These are phyloP conservation scores for Trochalopteron elliotii DNA, from an alignment of 2,113 vertebrate genomes.

Conservation along the genomic window DNA sequence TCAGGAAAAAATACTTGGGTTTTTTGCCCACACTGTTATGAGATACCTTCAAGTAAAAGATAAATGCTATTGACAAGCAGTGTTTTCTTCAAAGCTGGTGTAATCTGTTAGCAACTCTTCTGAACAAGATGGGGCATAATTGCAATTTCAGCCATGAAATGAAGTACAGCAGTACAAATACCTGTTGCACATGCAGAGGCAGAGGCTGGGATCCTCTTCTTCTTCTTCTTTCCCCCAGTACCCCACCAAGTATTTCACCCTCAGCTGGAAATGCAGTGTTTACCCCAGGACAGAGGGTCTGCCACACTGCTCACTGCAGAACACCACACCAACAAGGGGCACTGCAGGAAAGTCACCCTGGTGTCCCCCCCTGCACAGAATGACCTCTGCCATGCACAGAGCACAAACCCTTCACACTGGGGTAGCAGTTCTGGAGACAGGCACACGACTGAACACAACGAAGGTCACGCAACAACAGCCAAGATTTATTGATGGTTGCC, in stretches of 20 bases:
- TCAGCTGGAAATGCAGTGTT: neutral
- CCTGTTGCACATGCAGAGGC: neutral
- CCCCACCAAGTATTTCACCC: neutral
- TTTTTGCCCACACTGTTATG: neutral
- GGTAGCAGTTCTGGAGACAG: neutral
- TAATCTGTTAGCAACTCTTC: neutral
- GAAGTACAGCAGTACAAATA: neutral
- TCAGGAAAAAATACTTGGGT: neutral
- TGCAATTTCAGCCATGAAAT: neutral
- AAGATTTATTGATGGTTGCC: accelerated
- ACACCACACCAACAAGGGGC: neutral
- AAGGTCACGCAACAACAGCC: neutral
- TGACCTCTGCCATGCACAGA: neutral
- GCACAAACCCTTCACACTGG: neutral
- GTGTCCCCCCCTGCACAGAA: neutral
- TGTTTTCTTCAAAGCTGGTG: neutral
- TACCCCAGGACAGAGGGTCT: neutral
- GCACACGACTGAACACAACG: neutral
- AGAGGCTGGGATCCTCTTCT: accelerated
- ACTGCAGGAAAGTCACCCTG: too few relatives aligned
- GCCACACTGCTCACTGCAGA: accelerated
- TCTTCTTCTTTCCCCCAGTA: neutral
- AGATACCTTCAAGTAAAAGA: neutral
- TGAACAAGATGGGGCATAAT: neutral
- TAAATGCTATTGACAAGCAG: neutral